Evolutionary conservation across 30 jellyfish, hydroid and myxozoan species (phyloP), one percentile per base, ranked within the genome.

Genomic region (Cassiopea xamachana): DNA sequence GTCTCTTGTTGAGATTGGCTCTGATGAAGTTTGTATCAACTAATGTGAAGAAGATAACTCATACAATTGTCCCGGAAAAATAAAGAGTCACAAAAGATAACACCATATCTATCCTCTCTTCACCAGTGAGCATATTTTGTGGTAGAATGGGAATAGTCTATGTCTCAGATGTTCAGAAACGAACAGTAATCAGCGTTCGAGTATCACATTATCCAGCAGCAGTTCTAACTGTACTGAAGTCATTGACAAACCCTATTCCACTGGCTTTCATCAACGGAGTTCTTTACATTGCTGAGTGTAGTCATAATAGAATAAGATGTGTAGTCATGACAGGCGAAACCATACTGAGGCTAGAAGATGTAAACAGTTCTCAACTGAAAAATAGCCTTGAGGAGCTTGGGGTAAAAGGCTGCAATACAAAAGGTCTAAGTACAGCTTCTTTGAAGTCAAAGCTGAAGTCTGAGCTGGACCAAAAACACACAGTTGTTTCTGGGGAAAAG

Each of bases 161-260:
- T 80, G 79, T 80, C 48, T 39, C 90, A 61, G 82, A 82, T 82
- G 71, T 82, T 27, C 48, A 16, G 48, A 82, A 82, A 7, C 73
- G 90, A 48, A 61, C 4, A 17, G 82, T 82, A 15, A 2, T 61
- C 18, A 17, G 72, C 2, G 48, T 80, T 17, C 59, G 89, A 58
- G 51, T 10, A 2, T 80, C 79, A 59, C 89, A 80, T 18, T 82
- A 82, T 64, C 90, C 82, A 46, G 90, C 90, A n/a, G 90, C 62
- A 61, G 82, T 82, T 39, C 9, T 2, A n/a, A 16, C 79, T 8
- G 48, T 82, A 3, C 73, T 45, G 48, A 82, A 60, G 48, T 14
- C 50, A 7, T 43, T 61, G 7, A 3, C 67, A 27, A n/a, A 44
- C 18, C 90, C 82, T 43, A 68, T 82, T 46, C 73, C 72, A 10